phyloP scores from a whole-genome alignment of 2,888 invertebrate genomes.

The Crocallis elinguaria region DNA sequence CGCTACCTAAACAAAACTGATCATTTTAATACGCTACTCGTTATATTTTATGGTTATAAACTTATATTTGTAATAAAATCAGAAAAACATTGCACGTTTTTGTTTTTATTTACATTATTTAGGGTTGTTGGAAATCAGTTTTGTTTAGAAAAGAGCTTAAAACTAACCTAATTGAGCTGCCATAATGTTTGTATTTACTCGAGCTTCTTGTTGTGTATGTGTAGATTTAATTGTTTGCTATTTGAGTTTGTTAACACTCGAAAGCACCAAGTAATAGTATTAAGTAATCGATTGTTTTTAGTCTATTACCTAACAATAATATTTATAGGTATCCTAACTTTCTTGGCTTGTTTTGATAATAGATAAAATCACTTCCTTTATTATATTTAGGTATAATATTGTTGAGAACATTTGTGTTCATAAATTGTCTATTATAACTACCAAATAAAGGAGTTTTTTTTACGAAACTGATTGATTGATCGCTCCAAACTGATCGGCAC shows the following conservation, averaged over 20 bases:
- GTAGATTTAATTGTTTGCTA: constrained; percentile 12
- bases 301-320: neutral
- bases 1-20: neutral
- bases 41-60: constrained; percentile 3
- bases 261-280: constrained; percentile 8
- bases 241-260: constrained; percentile 5
- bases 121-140: neutral
- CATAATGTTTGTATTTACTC: constrained; percentile 13
- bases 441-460: constrained; percentile 16
- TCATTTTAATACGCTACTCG: neutral
- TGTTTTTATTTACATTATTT: neutral
- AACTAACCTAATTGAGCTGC: neutral
- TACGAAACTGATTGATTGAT: constrained; percentile 29
- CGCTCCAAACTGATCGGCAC: constrained; percentile 22
- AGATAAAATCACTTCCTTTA: neutral
- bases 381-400: neutral
- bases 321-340: neutral
- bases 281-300: constrained; percentile 12
- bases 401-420: neutral
- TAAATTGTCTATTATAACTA: constrained; percentile 6
- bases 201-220: neutral
- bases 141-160: constrained; percentile 5
- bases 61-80: neutral
- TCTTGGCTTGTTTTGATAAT: neutral
- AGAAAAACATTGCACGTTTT: neutral